Evolutionary conservation across 2,888 invertebrate genomes (phyloP), one percentile per base, ranked within the genome.

Genomic region (Apodemia hepburni): DNA sequence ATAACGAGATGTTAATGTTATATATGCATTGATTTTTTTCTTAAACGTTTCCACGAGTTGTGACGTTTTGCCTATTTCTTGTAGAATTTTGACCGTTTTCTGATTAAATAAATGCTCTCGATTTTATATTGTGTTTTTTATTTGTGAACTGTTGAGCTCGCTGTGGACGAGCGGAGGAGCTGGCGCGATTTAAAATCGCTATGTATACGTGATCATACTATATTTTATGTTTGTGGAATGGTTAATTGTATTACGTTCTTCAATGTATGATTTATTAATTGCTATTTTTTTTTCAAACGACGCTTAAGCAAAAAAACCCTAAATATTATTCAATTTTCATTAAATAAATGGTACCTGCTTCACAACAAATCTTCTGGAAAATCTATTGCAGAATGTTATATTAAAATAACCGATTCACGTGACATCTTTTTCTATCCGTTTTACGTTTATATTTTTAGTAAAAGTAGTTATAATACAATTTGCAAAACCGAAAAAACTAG

Each of bases 21-120:
- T 61, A 65, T 80, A 76, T 87, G 90, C 89, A 89, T 90, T 89
- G 85, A 84, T 82, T 86, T 81, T 80, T 86, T 82, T 80, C 80
- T 81, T 84, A 83, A 85, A 83, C 86, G 82, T 87, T 86, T 87
- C 85, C 86, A 87, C 82, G 81, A 88, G 85, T 88, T 89, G 89
- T 90, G 90, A 90, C 87, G 88, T 89, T 89, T 51, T 88, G 89
- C 89, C 86, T 90, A 89, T 82, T 88, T 86, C 85, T 68, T 90
- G 89, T 90, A 90, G 90, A 83, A 87, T 89, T 89, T 90, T 87
- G 89, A 89, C 85, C 85, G 87, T 85, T 90, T 91, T 89, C 89
- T 82, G 58, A 45, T 42, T 57, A 82, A 89, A 89, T 90, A 90
- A 90, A 90, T 85, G 84, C 86, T 87, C 84, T 89, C 85, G 84